phyloP scores from a whole-genome alignment of 2,888 invertebrate genomes.

The Lasioglossum pauxillum region DNA sequence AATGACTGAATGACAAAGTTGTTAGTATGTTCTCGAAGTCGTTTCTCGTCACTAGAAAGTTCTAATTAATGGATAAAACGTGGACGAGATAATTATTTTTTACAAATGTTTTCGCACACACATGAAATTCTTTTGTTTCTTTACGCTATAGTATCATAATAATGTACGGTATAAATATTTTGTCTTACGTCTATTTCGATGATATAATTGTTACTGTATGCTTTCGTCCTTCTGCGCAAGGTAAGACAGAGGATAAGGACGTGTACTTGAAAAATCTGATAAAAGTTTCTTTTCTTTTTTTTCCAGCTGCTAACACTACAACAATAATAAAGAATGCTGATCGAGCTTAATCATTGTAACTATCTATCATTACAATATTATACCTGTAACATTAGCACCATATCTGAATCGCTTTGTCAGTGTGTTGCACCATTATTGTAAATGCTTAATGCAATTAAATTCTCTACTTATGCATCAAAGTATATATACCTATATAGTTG shows the following conservation, averaged over 20 bases:
- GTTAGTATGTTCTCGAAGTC: conserved; percentile 41
- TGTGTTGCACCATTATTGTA: conserved; percentile 43
- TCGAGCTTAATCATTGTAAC: conserved; percentile 55
- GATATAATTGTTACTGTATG: conserved; percentile 58
- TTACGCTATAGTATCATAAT: conserved; percentile 57
- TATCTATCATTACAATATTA: conserved; percentile 65
- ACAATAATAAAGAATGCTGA: conserved; percentile 53
- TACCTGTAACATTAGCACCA: conserved; percentile 74
- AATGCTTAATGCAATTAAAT: conserved; percentile 31
- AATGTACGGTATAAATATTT: conserved; percentile 69
- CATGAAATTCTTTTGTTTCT: conserved; percentile 55
- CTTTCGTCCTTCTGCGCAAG: conserved; percentile 39
- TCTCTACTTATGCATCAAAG: conserved; percentile 15
- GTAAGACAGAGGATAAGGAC: conserved; percentile 31
- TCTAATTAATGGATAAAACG: conserved; percentile 52
- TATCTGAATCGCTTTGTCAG: conserved; percentile 67
- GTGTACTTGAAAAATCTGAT: conserved; percentile 38
- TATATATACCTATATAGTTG: conserved; percentile 1
- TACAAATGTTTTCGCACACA: conserved; percentile 68
- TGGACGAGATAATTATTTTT: conserved; percentile 58
- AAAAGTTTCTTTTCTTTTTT: conserved; percentile 35
- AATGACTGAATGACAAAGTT: conserved; percentile 50
- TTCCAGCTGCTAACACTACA: conserved; percentile 40
- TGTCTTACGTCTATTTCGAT: conserved; percentile 71
- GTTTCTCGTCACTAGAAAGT: conserved; percentile 32